Base-by-base conservation (phyloP, 2,113 vertebrate genomes). In the Setophaga coronata region DNA sequence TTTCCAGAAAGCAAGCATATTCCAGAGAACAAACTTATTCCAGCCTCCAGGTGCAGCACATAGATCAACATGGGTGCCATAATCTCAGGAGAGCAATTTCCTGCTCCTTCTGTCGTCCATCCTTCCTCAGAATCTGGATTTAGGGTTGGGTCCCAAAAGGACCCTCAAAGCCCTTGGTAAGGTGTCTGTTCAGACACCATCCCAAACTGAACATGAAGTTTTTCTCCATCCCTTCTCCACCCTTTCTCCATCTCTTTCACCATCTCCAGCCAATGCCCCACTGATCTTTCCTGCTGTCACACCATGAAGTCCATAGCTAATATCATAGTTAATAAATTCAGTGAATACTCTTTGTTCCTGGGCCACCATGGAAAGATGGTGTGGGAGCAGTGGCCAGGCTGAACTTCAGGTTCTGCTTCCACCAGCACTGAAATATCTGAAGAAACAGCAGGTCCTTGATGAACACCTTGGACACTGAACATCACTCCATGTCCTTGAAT, bases 401-500 rank as follows among this genome's bases (percentile, higher is more conserved):
- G 64, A 87, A 9, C 2, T 67, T 3, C 7, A 5, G 33, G 24
- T 34, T 83, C 24, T 71, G 2, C 34, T 87, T 77, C 65, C 48
- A 66, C 6, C 38, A 34, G 23, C 24, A 4, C 11, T 48, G 33
- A 53, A 66, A 14, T 19, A 11, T 8, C 11, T 16, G 33, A 67
- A 62, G 48, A 13, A 65, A 8, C 3, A 62, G 9, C 25, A 60
- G 28, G 9, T 40, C 40, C 62, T 36, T 31, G 36, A 11, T n/a
- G 14, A 42, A 8, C 14, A 13, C 29, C 17, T 62, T 17, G 7
- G 54, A 53, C 16, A 38, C 1, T 16, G 51, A 29, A 18, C 42
- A 71, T 51, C 48, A 4, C 2, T 6, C 15, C 0, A 0, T 29
- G 28, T 7, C 43, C 34, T 5, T 4, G 3, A 12, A 2, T 31